phyloP scores from a whole-genome alignment of 1,140 invertebrate genomes.

The Aphelenchoides fujianensis region DNA sequence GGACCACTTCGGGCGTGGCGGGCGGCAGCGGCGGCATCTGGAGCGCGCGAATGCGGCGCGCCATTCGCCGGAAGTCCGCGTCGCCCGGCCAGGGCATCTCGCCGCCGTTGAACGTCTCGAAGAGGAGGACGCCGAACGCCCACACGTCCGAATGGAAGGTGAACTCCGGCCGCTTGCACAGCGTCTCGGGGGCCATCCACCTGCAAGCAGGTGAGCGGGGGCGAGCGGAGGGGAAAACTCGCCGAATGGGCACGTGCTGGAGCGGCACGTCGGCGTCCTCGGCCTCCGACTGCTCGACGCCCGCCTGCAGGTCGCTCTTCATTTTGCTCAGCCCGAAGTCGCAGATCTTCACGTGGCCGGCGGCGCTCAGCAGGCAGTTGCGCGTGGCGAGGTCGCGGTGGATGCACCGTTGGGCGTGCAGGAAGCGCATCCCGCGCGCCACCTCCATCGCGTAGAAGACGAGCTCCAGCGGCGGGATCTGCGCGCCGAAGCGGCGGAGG shows the following conservation, averaged over 20 bases:
- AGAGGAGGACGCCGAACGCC: constrained; percentile 60
- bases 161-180: constrained; percentile 41
- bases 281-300: constrained; percentile 8
- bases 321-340: constrained; percentile 84
- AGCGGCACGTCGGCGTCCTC: too few relatives aligned
- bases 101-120: constrained; percentile 64
- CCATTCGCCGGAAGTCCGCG: constrained; percentile 22
- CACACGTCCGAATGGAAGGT: constrained; percentile 57
- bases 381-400: constrained; percentile 76
- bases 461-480: constrained; percentile 21
- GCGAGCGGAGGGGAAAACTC: too few relatives aligned
- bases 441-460: constrained; percentile 27
- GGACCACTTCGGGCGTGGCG: constrained; percentile 16
- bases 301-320: constrained; percentile 2
- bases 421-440: constrained; percentile 34
- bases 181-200: constrained; percentile 62
- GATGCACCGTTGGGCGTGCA: constrained; percentile 69
- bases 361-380: constrained; percentile 81
- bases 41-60: constrained; percentile 15
- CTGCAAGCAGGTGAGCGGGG: too few relatives aligned
- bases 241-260: too few relatives aligned
- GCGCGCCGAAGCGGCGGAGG: too few relatives aligned
- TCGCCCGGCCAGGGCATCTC: constrained; percentile 37
- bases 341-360: constrained; percentile 83
- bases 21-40: constrained; percentile 23